Conservation (phyloP, 2,113 vertebrate species). For the western clawed frog (Xenopus tropicalis) region UCB_Xtro_10.0 CM004445.2:114348001-114348500, state of each 20-base stretch:
- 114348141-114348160: constrained; percentile 70
- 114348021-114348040: constrained; percentile 79
- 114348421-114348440: constrained; percentile 21
- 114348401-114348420: constrained; percentile 21
- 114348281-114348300: constrained; percentile 90
- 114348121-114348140: constrained; percentile 92
- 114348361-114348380: constrained; percentile 59
- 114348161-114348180: constrained; percentile 42
- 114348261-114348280: constrained; percentile 81
- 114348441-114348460: constrained; percentile 5
- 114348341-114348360: constrained; percentile 85
- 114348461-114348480: constrained; percentile 27
- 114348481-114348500: constrained; percentile 19
- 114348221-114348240: constrained; percentile 70
- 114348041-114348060: constrained; percentile 82
- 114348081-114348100: constrained; percentile 81
- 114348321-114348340: constrained; percentile 87
- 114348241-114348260: constrained; percentile 60
- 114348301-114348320: constrained; percentile 95
- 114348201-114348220: constrained; percentile 95
- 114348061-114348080: constrained; percentile 71
- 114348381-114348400: constrained; percentile 36
- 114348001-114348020: constrained; percentile 76
- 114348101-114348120: constrained; percentile 86
- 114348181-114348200: constrained; percentile 60